A percentile compares a stretch with the other conserved stretches of the same genome.
These are phyloP conservation scores for Notarius lentiginosus DNA, from an alignment of 2,113 vertebrate genomes.

Conservation along the genomic window DNA sequence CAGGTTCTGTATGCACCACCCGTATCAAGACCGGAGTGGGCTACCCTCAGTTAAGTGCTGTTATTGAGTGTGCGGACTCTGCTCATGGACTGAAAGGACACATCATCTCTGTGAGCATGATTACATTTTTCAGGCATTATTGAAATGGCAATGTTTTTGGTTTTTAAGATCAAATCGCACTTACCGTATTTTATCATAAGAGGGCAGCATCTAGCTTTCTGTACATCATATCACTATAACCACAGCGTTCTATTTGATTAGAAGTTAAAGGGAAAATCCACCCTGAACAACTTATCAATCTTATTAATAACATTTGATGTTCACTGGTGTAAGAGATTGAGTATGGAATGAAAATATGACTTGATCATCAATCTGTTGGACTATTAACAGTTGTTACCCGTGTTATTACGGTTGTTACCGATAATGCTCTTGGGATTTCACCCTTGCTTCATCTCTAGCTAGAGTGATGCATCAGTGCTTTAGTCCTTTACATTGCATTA, in stretches of 20 bases:
- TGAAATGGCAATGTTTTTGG: neutral
- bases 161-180: neutral
- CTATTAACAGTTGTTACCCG: neutral
- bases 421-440: neutral
- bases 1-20: conserved; percentile 97
- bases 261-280: neutral
- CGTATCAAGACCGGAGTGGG: conserved; percentile 97
- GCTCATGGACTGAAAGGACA: conserved; percentile 97
- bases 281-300: neutral
- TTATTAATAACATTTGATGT: neutral
- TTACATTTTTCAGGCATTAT: neutral
- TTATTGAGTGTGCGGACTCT: conserved; percentile 98
- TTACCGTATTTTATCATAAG: conserved; percentile 46
- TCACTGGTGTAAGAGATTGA: neutral
- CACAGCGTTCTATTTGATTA: neutral
- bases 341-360: neutral
- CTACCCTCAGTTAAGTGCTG: conserved; percentile 95
- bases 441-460: neutral
- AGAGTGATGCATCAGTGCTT: neutral
- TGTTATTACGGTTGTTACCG: too few species aligned
- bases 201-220: conserved; percentile 48
- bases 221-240: neutral
- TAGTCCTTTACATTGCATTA: neutral
- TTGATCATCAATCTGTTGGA: neutral
- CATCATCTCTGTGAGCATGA: conserved; percentile 91